phyloP scores from a whole-genome alignment of 2,888 invertebrate species.

The Eledone cirrhosa region DNA sequence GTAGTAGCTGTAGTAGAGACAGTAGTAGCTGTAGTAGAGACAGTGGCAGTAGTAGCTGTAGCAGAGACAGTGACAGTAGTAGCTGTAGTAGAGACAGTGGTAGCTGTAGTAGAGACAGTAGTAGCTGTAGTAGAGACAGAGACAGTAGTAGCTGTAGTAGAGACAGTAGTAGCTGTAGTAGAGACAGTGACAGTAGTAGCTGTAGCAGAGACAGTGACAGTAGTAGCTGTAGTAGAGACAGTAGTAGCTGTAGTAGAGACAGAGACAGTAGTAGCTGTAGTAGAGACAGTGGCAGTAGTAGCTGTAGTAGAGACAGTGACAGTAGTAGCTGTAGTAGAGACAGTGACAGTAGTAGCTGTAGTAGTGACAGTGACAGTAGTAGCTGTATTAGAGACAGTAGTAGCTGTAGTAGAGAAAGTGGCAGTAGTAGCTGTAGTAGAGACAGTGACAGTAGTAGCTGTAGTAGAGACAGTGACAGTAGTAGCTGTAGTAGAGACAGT shows the following conservation, averaged over 20 bases:
- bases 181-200: background rate
- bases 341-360: conserved; percentile 13
- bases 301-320: background rate
- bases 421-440: background rate
- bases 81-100: background rate
- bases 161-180: background rate
- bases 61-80: too few species aligned
- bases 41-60: too few species aligned
- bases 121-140: too few species aligned
- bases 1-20: background rate
- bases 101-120: background rate
- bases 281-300: too few species aligned
- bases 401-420: background rate
- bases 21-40: too few species aligned
- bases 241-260: conserved; percentile 20
- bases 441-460: background rate
- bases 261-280: too few species aligned
- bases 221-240: background rate
- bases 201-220: too few species aligned
- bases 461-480: background rate
- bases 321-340: conserved; percentile 15
- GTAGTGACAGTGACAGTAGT: conserved; percentile 16
- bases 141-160: background rate
- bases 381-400: conserved; percentile 11
- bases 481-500: background rate